phyloP scores from a whole-genome alignment of 2,113 vertebrate species.

The Pundamilia nyererei region DNA sequence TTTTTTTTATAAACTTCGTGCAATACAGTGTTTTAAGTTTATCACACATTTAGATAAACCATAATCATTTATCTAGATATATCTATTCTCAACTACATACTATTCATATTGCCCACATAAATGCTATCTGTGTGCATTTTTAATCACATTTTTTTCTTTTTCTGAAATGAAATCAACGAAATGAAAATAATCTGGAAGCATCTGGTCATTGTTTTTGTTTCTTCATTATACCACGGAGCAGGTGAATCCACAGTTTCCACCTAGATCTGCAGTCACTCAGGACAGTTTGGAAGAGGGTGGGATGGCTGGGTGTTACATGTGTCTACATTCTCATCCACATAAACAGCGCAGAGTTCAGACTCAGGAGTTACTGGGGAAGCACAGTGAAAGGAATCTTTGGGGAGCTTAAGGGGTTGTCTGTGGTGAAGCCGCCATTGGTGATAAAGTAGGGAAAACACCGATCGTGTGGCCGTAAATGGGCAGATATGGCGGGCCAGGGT shows the following conservation, averaged over 20 bases:
- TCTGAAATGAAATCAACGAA: slow-evolving; percentile 57
- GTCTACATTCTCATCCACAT: slow-evolving; percentile 64
- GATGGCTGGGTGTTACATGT: not conserved
- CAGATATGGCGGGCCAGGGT: not conserved
- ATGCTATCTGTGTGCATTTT: slow-evolving; percentile 71
- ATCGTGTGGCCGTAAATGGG: slow-evolving; percentile 26
- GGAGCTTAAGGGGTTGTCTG: slow-evolving; percentile 10
- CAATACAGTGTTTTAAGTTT: slow-evolving; percentile 78
- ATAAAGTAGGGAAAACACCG: slow-evolving; percentile 28
- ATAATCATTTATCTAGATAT: slow-evolving; percentile 68
- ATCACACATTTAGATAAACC: slow-evolving; percentile 80
- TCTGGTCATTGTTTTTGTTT: slow-evolving; percentile 50
- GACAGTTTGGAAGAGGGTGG: not conserved
- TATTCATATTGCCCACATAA: slow-evolving; percentile 75
- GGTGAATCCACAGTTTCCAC: slow-evolving; percentile 44
- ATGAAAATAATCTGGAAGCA: slow-evolving; percentile 58
- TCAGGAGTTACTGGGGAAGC: slow-evolving; percentile 54
- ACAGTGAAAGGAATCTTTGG: slow-evolving; percentile 69
- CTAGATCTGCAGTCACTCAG: slow-evolving; percentile 23
- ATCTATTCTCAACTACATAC: slow-evolving; percentile 75
- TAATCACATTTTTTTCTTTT: slow-evolving; percentile 53
- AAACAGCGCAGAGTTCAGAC: slow-evolving; percentile 46
- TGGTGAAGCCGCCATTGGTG: slow-evolving; percentile 35
- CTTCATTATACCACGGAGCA: slow-evolving; percentile 33
- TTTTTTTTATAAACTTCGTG: slow-evolving; percentile 78